These are phyloP conservation scores for Lerema accius DNA, from an alignment of 1,140 invertebrate species.

Conservation along the genomic window DNA sequence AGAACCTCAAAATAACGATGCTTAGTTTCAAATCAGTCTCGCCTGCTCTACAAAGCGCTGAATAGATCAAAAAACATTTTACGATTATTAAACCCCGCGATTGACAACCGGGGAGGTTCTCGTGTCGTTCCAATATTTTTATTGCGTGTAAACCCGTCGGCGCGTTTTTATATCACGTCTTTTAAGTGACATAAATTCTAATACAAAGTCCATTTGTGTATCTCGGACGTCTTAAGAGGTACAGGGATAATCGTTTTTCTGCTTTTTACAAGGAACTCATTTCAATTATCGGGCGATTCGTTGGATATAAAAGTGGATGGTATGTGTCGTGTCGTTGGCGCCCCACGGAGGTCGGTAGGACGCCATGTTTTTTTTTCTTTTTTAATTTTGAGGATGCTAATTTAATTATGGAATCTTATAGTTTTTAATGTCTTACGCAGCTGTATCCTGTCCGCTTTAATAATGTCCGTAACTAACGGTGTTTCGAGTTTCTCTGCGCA, in stretches of 20 bases:
- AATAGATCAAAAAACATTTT: conserved; percentile 78
- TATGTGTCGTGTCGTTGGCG: conserved; percentile 71
- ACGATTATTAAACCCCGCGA: conserved; percentile 78
- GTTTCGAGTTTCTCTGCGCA: conserved; percentile 18
- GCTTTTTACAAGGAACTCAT: conserved; percentile 81
- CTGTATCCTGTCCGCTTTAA: conserved; percentile 63
- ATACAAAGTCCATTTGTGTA: conserved; percentile 82
- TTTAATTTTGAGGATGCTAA: conserved; percentile 74
- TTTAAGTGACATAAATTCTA: conserved; percentile 82
- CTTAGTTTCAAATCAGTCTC: conserved; percentile 9
- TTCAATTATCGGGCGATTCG: conserved; percentile 80
- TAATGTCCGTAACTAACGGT: conserved; percentile 65
- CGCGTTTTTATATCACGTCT: conserved; percentile 79
- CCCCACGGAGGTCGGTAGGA: conserved; percentile 64
- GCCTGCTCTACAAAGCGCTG: conserved; percentile 36
- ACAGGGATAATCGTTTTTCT: conserved; percentile 80
- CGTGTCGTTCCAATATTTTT: conserved; percentile 80
- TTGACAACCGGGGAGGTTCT: conserved; percentile 80
- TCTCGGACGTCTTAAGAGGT: conserved; percentile 81
- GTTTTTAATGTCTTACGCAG: conserved; percentile 61
- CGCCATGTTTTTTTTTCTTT: conserved; percentile 56
- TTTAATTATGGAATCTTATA: conserved; percentile 75
- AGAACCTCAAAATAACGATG: conserved; percentile 12
- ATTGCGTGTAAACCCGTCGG: conserved; percentile 80
- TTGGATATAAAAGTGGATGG: conserved; percentile 73